phyloP scores from a whole-genome alignment of 2,797 vertebrate genomes.

The Semotilus atromaculatus region DNA sequence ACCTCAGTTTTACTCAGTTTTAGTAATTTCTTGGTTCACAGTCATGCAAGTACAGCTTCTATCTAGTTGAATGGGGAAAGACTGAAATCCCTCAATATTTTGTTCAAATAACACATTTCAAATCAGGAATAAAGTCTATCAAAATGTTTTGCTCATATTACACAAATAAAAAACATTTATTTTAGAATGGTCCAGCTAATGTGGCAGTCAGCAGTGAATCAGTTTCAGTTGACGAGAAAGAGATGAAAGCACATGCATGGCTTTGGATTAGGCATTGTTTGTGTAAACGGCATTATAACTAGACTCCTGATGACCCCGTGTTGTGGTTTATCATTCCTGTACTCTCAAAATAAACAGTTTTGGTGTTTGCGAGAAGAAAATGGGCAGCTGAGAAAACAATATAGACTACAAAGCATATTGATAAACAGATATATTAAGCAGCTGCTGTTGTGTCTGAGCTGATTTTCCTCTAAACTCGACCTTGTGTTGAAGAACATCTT shows the following conservation, averaged over 20 bases:
- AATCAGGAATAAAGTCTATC: neutral
- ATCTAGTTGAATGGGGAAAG: neutral
- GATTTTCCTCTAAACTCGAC: neutral
- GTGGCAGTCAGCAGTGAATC: neutral
- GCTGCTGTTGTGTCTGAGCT: neutral
- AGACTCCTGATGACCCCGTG: neutral
- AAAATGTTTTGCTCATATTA: neutral
- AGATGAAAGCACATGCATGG: neutral
- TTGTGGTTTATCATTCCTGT: neutral
- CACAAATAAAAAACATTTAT: neutral
- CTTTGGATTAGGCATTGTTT: neutral
- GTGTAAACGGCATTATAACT: neutral
- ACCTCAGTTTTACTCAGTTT: too few species aligned
- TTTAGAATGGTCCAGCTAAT: neutral
- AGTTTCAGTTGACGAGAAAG: neutral
- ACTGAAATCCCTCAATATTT: neutral
- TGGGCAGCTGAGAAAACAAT: neutral
- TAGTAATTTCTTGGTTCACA: neutral
- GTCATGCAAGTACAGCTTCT: neutral
- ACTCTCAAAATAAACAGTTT: neutral
- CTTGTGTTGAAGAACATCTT: neutral
- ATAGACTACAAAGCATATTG: neutral
- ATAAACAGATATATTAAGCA: neutral
- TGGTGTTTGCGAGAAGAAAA: conserved; percentile 1
- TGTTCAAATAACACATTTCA: neutral